Base-by-base conservation (phyloP, 64 coral and sea anemone species). In the Hydrozoanthus tunicans region DNA sequence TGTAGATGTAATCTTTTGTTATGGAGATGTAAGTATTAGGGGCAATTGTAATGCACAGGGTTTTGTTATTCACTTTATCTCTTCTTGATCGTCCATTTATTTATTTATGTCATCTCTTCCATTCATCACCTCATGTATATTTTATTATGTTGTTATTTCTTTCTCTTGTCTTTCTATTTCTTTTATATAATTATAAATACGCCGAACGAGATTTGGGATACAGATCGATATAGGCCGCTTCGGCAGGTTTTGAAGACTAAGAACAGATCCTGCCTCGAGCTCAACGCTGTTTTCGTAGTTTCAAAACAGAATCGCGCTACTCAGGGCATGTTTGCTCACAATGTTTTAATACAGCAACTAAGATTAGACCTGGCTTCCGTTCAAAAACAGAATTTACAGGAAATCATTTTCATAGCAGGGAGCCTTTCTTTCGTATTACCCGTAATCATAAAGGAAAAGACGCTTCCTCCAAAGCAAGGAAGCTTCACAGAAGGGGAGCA, bases 321-420 rank as follows among this genome's bases (percentile, higher is more conserved):
- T 90, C 51, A 11, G 60, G 75, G 89, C 76, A 76, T 11, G 66
- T n/a, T 69, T 43, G 32, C 66, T 69, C 14, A 3, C 13, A 62
- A 27, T 90, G 76, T 90, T 76, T 90, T 80, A 90, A 98, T 93
- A 94, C 91, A 98, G 96, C 93, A 86, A 93, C 26, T 56, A 76
- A 98, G 93, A 98, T 98, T 98, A 98, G 74, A 91, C 78, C 73
- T 73, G 53, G 77, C 93, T 94, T 98, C 96, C 96, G 96, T 93
- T 94, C 53, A 88, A 90, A 90, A 93, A 89, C 72, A 89, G 93
- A 92, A 91, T 93, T 94, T 86, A 70, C 85, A 94, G 96, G 96
- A 98, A 98, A 98, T 98, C 70, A 98, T 98, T 98, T 97, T 97
- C 95, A 68, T 97, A 88, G 95, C 92, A 90, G 95, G 95, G 93